These are phyloP conservation scores for Malaclemys terrapin DNA, from an alignment of 2,113 vertebrate genomes.

Conservation along the genomic window DNA sequence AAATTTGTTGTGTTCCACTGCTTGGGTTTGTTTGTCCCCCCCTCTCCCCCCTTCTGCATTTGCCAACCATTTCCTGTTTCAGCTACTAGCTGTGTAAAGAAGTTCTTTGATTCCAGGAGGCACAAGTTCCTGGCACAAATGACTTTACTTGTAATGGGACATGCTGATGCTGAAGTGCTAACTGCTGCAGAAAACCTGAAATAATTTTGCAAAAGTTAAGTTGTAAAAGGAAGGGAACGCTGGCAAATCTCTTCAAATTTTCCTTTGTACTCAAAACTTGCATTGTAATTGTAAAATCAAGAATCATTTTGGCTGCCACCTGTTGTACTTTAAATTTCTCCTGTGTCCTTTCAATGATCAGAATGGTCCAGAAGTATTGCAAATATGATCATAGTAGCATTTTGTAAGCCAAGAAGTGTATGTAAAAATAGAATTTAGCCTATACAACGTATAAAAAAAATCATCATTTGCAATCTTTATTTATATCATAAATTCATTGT, in stretches of 20 bases:
- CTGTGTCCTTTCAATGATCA: background rate
- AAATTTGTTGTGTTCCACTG: background rate
- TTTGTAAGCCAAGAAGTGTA: background rate
- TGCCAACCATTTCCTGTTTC: background rate
- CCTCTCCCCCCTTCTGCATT: background rate
- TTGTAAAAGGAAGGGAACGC: background rate
- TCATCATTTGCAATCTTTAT: conserved; percentile 54
- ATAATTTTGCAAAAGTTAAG: background rate
- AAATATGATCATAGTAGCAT: background rate
- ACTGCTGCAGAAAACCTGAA: background rate
- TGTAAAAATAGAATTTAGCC: background rate
- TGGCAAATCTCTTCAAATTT: background rate
- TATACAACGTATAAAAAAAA: conserved; percentile 7
- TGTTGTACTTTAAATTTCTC: background rate
- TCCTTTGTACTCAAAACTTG: background rate
- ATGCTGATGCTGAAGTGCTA: background rate
- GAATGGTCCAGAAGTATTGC: background rate
- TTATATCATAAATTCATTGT: conserved; percentile 28
- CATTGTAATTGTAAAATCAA: background rate
- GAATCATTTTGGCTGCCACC: background rate
- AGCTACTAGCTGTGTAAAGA: background rate
- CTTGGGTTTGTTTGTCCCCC: background rate
- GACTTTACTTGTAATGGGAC: background rate
- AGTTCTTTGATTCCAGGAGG: background rate
- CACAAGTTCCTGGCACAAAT: background rate